Percentiles rank a stretch among this genome's conserved stretches.
phyloP scores from a whole-genome alignment of 2,888 invertebrate genomes.

The Leptinotarsa tumamoca region DNA sequence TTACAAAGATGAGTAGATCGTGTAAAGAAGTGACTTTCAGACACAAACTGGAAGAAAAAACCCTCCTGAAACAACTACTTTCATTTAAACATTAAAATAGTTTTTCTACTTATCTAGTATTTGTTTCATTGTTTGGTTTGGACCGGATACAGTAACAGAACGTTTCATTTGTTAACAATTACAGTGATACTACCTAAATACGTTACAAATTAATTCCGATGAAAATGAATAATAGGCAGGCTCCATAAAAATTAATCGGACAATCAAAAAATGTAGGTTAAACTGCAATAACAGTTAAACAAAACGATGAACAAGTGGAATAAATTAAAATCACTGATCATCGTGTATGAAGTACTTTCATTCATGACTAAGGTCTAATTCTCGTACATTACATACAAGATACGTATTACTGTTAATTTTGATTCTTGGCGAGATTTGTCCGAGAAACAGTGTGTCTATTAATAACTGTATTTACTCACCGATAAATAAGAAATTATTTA shows the following conservation, averaged over 20 bases:
- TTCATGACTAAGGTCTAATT: neutral
- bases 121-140: too few relatives aligned
- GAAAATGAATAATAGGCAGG: neutral
- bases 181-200: too few relatives aligned
- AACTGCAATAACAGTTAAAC: neutral
- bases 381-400: neutral
- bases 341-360: neutral
- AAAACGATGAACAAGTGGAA: neutral
- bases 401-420: neutral
- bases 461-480: neutral
- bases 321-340: neutral
- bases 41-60: too few relatives aligned
- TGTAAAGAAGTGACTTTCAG: too few relatives aligned
- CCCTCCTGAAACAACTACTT: too few relatives aligned
- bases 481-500: neutral
- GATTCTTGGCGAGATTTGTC: neutral
- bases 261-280: conserved; percentile 3
- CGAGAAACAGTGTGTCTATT: neutral
- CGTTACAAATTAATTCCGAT: too few relatives aligned
- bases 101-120: too few relatives aligned
- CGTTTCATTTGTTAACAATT: too few relatives aligned
- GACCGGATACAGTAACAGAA: too few relatives aligned
- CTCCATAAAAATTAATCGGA: neutral
- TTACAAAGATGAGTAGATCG: too few relatives aligned
- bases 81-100: too few relatives aligned